Evolutionary conservation across 2,113 vertebrate genomes (phyloP), one percentile per base, ranked within the genome.

Genomic region (Pygoscelis antarcticus): DNA sequence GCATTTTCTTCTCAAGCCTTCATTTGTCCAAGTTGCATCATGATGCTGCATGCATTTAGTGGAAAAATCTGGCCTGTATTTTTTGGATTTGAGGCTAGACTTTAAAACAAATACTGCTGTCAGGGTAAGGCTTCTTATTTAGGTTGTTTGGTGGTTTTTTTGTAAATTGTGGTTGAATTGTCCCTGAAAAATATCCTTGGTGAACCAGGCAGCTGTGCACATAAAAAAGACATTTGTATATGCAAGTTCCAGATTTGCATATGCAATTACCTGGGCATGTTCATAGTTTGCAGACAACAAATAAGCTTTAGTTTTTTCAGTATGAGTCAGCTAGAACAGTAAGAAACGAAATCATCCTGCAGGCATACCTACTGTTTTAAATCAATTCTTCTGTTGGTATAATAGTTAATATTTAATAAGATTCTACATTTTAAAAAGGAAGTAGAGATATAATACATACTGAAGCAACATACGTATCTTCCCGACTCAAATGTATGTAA

Each of bases 331-430:
- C 54, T 77, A 21, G 74, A 58, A 70, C 4, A 12, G 30, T 86
- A 89, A 91, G 94, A 57, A 95, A 87, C 61, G n/a, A 58, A 89
- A 93, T 79, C 83, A 77, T 89, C 81, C 62, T 80, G 70, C 61
- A 79, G 81, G 74, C 78, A 54, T 72, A 26, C 29, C 86, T 85
- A 2, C 81, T 91, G 91, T 8, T 97, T 86, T 74, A 62, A 95
- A 97, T 97, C 91, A 93, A 97, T 97, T 69, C 81, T 93, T 80
- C 91, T 26, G 93, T 85, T 94, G 70, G 74, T 25, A 7, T 77
- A n/a, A 22, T 74, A 85, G 96, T 97, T 97, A 97, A 96, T 97
- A 96, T 97, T 97, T 97, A 97, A 97, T 97, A 44, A 94, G 93
- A 15, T 57, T 30, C 58, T 83, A 64, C 91, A 80, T 97, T 97